Conservation (phyloP, 2,113 vertebrate species). For the Thamnophis sirtalis region DNA sequence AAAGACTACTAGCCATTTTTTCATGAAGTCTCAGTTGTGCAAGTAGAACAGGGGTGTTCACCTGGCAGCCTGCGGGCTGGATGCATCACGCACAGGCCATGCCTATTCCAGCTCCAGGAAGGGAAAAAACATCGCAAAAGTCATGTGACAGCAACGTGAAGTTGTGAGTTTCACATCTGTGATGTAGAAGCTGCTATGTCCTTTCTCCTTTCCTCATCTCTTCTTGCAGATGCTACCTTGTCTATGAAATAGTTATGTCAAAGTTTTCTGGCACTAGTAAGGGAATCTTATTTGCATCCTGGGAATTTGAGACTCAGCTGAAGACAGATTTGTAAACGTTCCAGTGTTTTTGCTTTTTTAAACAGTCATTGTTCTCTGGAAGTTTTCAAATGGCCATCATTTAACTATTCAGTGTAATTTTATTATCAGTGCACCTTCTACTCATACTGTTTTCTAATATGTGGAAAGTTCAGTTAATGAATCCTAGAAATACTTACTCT, state of each 20-base stretch:
- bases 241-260: neutral
- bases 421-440: neutral
- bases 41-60: too few relatives aligned
- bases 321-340: neutral
- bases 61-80: too few relatives aligned
- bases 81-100: too few relatives aligned
- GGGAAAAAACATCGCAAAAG: too few relatives aligned
- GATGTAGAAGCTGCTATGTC: neutral
- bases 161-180: rapidly evolving
- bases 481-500: neutral
- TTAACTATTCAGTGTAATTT: neutral
- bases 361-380: neutral
- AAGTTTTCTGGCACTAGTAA: neutral
- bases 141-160: too few relatives aligned
- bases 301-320: neutral
- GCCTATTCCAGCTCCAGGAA: too few relatives aligned
- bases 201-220: neutral
- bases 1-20: neutral
- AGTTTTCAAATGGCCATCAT: too few relatives aligned
- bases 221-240: neutral
- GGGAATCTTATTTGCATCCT: neutral
- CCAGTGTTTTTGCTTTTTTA: neutral
- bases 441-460: neutral
- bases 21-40: neutral
- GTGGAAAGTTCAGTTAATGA: neutral